Conservation (phyloP, 2,797 vertebrate genomes). For the Rhinogobio ventralis region DNA sequence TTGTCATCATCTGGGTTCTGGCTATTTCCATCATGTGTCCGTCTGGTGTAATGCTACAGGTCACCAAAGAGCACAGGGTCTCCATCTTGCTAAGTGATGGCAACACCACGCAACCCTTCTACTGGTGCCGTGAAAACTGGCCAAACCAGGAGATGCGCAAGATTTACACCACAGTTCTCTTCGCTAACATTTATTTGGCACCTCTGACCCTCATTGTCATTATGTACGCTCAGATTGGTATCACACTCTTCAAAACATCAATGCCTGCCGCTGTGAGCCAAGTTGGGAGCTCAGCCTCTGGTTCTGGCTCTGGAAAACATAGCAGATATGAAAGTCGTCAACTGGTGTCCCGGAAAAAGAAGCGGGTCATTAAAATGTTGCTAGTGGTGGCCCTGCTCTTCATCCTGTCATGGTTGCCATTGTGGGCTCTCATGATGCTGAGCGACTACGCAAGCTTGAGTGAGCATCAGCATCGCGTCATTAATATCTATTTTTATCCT, state of each 20-base stretch:
- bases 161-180: constrained; percentile 90
- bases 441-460: constrained; percentile 87
- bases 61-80: constrained; percentile 83
- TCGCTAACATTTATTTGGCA: constrained; percentile 89
- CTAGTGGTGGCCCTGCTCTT: constrained; percentile 88
- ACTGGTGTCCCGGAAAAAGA: constrained; percentile 80
- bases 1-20: constrained; percentile 87
- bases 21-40: constrained; percentile 90
- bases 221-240: constrained; percentile 87
- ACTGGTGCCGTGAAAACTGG: constrained; percentile 93
- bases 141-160: constrained; percentile 87
- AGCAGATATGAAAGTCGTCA: constrained; percentile 68
- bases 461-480: constrained; percentile 77
- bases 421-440: constrained; percentile 95
- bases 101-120: constrained; percentile 79
- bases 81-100: constrained; percentile 72
- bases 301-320: constrained; percentile 41
- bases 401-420: constrained; percentile 90
- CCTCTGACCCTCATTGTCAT: constrained; percentile 86
- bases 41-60: constrained; percentile 89
- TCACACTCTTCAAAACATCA: constrained; percentile 78
- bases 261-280: constrained; percentile 57
- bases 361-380: constrained; percentile 89
- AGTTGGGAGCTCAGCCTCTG: constrained; percentile 49
- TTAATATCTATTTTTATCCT: constrained; percentile 91